Evolutionary conservation across 2,888 invertebrate species (phyloP).

Genomic region (Epirrhoe alternata): DNA sequence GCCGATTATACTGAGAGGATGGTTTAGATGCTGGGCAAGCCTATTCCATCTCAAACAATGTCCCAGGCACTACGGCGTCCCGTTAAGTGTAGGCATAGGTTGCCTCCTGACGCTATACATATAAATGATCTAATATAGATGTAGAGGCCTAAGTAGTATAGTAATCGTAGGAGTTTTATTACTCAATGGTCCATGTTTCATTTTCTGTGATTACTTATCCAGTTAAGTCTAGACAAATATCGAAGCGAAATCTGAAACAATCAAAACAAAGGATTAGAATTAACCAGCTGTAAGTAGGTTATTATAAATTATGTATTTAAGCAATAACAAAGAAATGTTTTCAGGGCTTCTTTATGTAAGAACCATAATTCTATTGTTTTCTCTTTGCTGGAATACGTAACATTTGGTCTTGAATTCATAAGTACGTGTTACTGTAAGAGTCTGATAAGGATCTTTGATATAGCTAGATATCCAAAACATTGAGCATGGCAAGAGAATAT

Average conservation of each 20-base stretch:
- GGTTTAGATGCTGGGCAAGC: too few relatives aligned
- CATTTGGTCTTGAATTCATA: too few relatives aligned
- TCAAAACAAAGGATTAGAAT: not conserved
- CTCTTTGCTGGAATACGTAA: too few relatives aligned
- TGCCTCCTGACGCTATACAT: too few relatives aligned
- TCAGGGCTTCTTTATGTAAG: not conserved
- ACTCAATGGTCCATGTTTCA: not conserved
- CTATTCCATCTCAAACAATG: too few relatives aligned
- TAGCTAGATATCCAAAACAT: too few relatives aligned
- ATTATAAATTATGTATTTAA: not conserved
- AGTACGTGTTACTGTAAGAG: not conserved
- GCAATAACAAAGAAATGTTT: conserved; percentile 2
- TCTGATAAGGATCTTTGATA: not conserved
- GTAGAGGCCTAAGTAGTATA: too few relatives aligned
- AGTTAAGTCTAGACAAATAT: not conserved
- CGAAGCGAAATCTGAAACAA: not conserved
- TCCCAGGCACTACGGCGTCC: too few relatives aligned
- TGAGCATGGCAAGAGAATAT: too few relatives aligned
- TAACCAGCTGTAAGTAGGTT: not conserved
- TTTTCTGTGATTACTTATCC: not conserved
- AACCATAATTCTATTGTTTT: not conserved
- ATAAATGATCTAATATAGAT: too few relatives aligned
- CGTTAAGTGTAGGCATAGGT: too few relatives aligned
- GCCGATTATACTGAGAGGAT: too few relatives aligned
- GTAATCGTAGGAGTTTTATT: not conserved